Conservation (phyloP, 2,113 vertebrate genomes). For the Toxotes jaculatrix region DNA sequence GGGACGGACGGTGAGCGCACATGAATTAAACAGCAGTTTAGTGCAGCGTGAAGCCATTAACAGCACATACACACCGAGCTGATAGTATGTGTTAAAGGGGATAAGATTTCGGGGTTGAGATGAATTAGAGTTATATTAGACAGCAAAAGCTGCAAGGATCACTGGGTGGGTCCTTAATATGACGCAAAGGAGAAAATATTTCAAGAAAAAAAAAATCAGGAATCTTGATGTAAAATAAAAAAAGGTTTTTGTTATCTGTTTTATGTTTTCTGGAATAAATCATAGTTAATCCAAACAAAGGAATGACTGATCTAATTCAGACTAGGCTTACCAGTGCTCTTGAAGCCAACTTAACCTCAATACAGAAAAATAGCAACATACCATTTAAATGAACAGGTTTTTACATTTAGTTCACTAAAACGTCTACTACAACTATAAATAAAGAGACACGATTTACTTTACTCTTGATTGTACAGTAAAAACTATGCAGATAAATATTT, state of each 20-base stretch:
- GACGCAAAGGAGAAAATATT: conserved; percentile 30
- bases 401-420: background rate
- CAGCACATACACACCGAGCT: background rate
- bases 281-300: conserved; percentile 58
- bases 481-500: background rate
- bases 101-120: background rate
- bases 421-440: background rate
- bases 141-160: conserved; percentile 21
- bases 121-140: conserved; percentile 44
- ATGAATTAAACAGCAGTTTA: conserved; percentile 64
- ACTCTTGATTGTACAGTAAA: background rate
- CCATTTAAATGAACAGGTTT: conserved; percentile 1
- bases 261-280: conserved; percentile 52
- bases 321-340: conserved; percentile 67
- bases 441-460: too few relatives aligned
- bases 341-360: conserved; percentile 67
- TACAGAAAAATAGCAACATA: conserved; percentile 43
- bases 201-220: background rate
- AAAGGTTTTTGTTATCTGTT: conserved; percentile 36
- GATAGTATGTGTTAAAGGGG: conserved; percentile 13
- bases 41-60: conserved; percentile 46
- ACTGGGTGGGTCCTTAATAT: conserved; percentile 38
- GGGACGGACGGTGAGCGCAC: conserved; percentile 76
- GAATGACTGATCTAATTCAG: conserved; percentile 28
- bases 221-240: background rate